Evolutionary conservation across 1,140 invertebrate genomes (phyloP), one percentile per base, ranked within the genome.

Genomic region (Gryllus bimaculatus): DNA sequence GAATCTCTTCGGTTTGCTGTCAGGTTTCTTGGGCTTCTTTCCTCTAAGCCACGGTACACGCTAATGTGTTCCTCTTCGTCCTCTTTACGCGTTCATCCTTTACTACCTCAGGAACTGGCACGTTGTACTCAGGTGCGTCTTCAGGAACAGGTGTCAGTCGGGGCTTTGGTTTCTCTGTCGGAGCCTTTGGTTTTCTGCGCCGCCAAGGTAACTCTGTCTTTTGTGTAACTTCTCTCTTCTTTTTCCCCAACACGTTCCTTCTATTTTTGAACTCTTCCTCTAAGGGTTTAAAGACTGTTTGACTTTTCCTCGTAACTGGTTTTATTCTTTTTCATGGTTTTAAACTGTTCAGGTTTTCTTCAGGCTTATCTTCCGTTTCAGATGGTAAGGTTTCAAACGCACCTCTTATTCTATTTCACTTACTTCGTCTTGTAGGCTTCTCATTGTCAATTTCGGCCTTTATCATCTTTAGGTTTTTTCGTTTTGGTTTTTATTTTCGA

Each of bases 11-110:
- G 6, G 76, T 48, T 66, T 54, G 73, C 47, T 54, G 73, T 66
- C 84, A 84, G 47, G 81, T 85, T 76, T 48, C 81, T 82, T 82
- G 15, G 74, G 80, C 84, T 86, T 12, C 83, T 84, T 78, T 83
- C 84, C 80, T 84, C 77, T 47, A 7, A 47, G 77, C 77, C 77
- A 78, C 3, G 77, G 77, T 49, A 73, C 15, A 15, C 48, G 47
- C 78, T 78, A 8, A 80, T n/a, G 15, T n/a, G 39, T n/a, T n/a
- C n/a, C n/a, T n/a, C 66, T 48, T 54, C 20, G 8, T 54, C 78
- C 48, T 80, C 20, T 48, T 78, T 74, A 20, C 77, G 1, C 21
- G 74, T 39, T 6, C 10, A n/a, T n/a, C n/a, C 48, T n/a, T n/a
- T n/a, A 8, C 26, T 75, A 10, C 75, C 39, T 75, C 21, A 13